Base-by-base conservation (phyloP, 2,888 invertebrate species). In the Itoplectis maculator region DNA sequence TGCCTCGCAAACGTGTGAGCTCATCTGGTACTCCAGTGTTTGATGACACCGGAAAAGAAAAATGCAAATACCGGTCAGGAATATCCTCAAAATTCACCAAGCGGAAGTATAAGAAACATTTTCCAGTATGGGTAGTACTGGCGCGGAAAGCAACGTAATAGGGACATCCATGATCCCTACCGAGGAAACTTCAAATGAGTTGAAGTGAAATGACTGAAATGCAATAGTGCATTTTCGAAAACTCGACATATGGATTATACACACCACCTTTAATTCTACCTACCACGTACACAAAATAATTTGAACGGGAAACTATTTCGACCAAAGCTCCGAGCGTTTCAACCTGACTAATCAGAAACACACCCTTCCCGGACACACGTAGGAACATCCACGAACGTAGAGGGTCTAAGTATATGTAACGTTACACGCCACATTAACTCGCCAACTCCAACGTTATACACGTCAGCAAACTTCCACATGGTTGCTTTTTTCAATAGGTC, bases 1-100 rank as follows among this genome's bases (percentile, higher is more conserved):
- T 42, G 35, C 11, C 73, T 20, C 20, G 37, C n/a, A 35, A 73
- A 73, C 61, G 61, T 61, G 45, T 37, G 35, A 61, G 18, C 61
- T 73, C 73, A 73, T 73, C 49, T 18, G 37, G 37, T 47, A 35
- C 35, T 37, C 13, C 35, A 59, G 47, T 73, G 35, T 20, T 35
- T 37, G 45, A 3, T 13, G 8, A 37, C 42, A 61, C 15, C 1
- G 2, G 5, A 13, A 59, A 49, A 29, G 35, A 47, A 51, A 40
- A 29, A 29, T 66, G 7, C 61, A 63, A 63, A 18, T 40, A 8
- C 47, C 56, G 1, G 1, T 4, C 35, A 4, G 6, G n/a, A 35
- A 35, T 29, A 35, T n/a, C 29, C 56, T 35, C 0, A 8, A 35
- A n/a, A 13, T 59, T 15, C 13, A 59, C n/a, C 13, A 59, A 59